Evolutionary conservation across 37 sponge, comb jelly and placozoan genomes (phyloP), one percentile per base, ranked within the genome.

Genomic region (Corticium candelabrum): DNA sequence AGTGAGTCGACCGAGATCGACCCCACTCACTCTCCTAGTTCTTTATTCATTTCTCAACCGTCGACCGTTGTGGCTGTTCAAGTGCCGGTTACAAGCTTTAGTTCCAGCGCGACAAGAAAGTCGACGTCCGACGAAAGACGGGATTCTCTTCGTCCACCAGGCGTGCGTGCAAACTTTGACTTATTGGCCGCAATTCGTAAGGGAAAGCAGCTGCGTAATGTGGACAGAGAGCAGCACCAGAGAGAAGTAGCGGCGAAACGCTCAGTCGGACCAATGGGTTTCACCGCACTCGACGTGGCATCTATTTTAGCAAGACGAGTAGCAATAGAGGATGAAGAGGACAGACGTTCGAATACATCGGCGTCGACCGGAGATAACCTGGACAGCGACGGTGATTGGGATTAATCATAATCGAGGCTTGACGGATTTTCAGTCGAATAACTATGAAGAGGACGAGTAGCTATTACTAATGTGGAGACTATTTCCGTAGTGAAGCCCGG

Each of bases 261-360:
- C 15, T 27, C 62, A 21, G 11, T 50, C 62, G 62, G 62, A 50
- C 62, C 62, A 21, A 27, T 21, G 11, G 62, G 62, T 11, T 50
- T 50, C 21, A 50, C 15, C 21, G 62, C 62, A 21, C 62, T 50
- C 69, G 94, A 89, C 77, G 94, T 94, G 27, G 94, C 94, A 11
- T 87, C 94, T 57, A 94, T 94, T 36, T 81, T 94, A 11, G 83
- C 88, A 15, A 84, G 94, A 1, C 82, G 94, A 76, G 86, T 94
- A 56, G 90, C 89, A 1, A 72, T 94, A 2, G 90, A 94, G 74
- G 31, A 85, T 40, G 82, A 83, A 43, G 94, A 94, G 68, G 62
- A 50, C 62, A 21, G 21, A 27, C 62, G 15, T 11, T 50, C 62
- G 62, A 21, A 21, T 11, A 50, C 62, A 21, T 50, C 62, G 15